Evolutionary conservation across 1,140 invertebrate species (phyloP), one percentile per base, ranked within the genome.

Genomic region (Teleopsis dalmanni): DNA sequence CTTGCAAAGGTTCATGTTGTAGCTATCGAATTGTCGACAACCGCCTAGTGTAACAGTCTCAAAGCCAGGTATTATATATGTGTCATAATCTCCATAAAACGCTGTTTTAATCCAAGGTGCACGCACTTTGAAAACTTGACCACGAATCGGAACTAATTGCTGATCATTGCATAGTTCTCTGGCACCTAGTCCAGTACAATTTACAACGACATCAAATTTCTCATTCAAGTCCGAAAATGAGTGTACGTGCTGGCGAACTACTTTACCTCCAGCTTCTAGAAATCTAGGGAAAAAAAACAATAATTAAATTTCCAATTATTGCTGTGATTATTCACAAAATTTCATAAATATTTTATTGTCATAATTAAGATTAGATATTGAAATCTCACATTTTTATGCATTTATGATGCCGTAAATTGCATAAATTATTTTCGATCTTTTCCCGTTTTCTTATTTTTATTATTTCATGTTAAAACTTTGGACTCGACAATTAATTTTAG

Each of bases 31-130:
- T 53, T 91, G 82, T 13, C 88, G 73, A 19, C 82, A 81, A 1
- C 92, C 92, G 5, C 93, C 92, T 3, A 95, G 63, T 3, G 90
- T 92, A 11, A 79, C 79, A 16, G 75, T 79, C 59, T 79, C 76
- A 25, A 80, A 72, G 1, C 87, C 84, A 5, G 92, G 91, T 46
- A 94, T 81, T 7, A 95, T 78, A 63, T 95, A 95, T 0, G 87
- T 85, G 56, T 91, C 85, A 43, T 81, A 76, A 57, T 93, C 88
- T 0, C 79, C 82, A 59, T 90, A 92, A 60, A 88, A 87, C 25
- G 88, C 91, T 1, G 81, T 84, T 74, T 93, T 91, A 5, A 95
- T 72, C 90, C 91, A 95, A 1, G 91, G 91, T 10, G 91, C 91
- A 54, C 80, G 77, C 2, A 89, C 84, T 75, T 89, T 90, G 13